Conservation (phyloP, 1,140 invertebrate species). For the Listronotus bonariensis region DNA sequence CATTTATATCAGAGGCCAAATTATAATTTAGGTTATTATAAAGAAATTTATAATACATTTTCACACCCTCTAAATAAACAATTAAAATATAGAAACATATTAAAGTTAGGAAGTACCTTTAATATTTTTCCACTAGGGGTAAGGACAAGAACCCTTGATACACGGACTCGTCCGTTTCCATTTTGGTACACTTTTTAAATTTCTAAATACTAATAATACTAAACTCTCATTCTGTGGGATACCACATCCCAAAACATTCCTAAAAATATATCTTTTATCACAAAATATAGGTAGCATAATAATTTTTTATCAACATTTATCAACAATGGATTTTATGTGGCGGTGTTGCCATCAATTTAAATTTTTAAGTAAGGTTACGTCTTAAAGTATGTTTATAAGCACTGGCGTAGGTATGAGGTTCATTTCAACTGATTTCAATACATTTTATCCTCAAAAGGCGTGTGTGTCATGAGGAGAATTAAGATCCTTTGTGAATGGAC, state of each 20-base stretch:
- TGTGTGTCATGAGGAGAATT: too few species aligned
- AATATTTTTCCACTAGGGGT: constrained; percentile 70
- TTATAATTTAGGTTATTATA: too few species aligned
- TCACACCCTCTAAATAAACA: too few species aligned
- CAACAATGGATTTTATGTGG: constrained; percentile 4
- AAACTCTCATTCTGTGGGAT: constrained; percentile 6
- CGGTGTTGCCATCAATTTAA: constrained; percentile 1
- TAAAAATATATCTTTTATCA: constrained; percentile 2
- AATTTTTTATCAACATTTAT: constrained; percentile 7
- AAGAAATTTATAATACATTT: too few species aligned
- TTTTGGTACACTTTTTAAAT: constrained; percentile 47
- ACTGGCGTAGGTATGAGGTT: too few species aligned
- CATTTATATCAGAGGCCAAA: too few species aligned
- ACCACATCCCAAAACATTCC: constrained; percentile 21
- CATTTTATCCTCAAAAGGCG: too few species aligned
- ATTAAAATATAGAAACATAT: too few species aligned
- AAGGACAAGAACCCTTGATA: constrained; percentile 70
- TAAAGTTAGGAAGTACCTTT: constrained; percentile 62
- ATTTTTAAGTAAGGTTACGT: constrained; percentile 1
- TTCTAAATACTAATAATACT: constrained; percentile 8
- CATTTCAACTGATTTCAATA: too few species aligned
- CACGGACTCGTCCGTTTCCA: constrained; percentile 70
- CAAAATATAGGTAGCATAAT: constrained; percentile 11
- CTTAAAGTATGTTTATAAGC: neutral
- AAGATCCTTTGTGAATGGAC: too few species aligned